Evolutionary conservation across 2,797 vertebrate genomes (phyloP).

Genomic region (Pyrocephalus nanus): DNA sequence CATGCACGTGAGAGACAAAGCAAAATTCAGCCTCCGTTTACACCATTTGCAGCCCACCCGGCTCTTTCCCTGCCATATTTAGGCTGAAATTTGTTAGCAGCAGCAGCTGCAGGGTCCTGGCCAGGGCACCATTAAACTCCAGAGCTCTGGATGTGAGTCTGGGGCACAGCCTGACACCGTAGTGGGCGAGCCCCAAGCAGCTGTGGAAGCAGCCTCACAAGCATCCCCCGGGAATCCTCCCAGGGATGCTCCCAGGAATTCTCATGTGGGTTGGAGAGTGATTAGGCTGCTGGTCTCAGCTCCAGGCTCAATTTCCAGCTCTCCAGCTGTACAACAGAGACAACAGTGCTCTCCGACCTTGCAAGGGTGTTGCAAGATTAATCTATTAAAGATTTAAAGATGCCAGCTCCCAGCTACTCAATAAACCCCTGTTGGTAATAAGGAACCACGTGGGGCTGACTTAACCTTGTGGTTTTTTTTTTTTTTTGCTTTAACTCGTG

Average conservation of each 20-base stretch:
- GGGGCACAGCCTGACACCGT: not conserved
- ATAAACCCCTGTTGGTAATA: not conserved
- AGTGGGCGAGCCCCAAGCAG: not conserved
- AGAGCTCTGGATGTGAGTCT: not conserved
- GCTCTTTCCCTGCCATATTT: not conserved
- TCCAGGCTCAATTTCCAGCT: slow-evolving; percentile 20
- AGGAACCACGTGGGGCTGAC: rapidly evolving
- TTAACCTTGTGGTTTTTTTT: not conserved
- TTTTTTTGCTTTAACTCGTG: not conserved
- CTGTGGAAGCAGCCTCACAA: not conserved
- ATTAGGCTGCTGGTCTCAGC: not conserved
- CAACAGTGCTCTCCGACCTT: not conserved
- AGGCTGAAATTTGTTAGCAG: not conserved
- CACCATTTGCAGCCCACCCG: not conserved
- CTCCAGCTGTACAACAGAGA: not conserved
- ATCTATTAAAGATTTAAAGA: slow-evolving; percentile 51
- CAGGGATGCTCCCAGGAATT: not conserved
- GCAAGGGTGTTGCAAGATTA: slow-evolving; percentile 11
- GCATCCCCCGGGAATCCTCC: not conserved
- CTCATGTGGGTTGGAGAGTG: not conserved
- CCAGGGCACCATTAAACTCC: not conserved
- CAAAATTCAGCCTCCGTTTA: not conserved
- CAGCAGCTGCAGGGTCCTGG: not conserved
- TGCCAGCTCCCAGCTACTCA: slow-evolving; percentile 2
- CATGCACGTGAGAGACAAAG: not conserved